phyloP scores from a whole-genome alignment of 1,140 invertebrate genomes.

The Drosophila pruinosa region DNA sequence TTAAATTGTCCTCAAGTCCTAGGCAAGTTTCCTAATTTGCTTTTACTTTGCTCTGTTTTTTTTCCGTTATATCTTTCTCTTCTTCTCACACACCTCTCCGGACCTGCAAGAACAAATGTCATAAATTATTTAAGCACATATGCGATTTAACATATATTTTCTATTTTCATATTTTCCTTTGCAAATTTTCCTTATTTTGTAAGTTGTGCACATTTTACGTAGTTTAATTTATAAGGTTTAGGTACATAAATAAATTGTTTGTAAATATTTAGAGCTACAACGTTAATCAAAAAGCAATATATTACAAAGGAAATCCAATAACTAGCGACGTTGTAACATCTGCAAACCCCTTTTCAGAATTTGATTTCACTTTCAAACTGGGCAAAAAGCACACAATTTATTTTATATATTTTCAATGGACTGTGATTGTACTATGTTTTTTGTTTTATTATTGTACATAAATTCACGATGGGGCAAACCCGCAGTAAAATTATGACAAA shows the following conservation, averaged over 20 bases:
- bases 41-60: conserved; percentile 12
- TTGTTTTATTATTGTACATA: conserved; percentile 59
- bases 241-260: conserved; percentile 74
- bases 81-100: neutral
- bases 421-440: conserved; percentile 72
- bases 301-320: conserved; percentile 24
- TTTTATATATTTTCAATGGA: conserved; percentile 80
- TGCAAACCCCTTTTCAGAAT: conserved; percentile 44
- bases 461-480: conserved; percentile 39
- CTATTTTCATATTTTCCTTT: conserved; percentile 26
- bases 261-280: conserved; percentile 61
- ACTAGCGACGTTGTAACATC: conserved; percentile 29
- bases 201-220: conserved; percentile 65
- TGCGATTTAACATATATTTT: conserved; percentile 29
- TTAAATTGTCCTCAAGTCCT: conserved; percentile 32
- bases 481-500: conserved; percentile 32
- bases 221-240: conserved; percentile 73
- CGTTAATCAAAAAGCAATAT: conserved; percentile 40
- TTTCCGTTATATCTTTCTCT: neutral
- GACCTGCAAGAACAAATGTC: conserved; percentile 48
- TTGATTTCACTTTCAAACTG: conserved; percentile 34
- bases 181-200: conserved; percentile 44
- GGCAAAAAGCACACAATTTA: conserved; percentile 63
- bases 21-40: conserved; percentile 15
- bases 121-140: conserved; percentile 78